A percentile compares a stretch with the other conserved stretches of the same genome.
Conservation (phyloP, 2,113 vertebrate species). For the Sander vitreus region DNA sequence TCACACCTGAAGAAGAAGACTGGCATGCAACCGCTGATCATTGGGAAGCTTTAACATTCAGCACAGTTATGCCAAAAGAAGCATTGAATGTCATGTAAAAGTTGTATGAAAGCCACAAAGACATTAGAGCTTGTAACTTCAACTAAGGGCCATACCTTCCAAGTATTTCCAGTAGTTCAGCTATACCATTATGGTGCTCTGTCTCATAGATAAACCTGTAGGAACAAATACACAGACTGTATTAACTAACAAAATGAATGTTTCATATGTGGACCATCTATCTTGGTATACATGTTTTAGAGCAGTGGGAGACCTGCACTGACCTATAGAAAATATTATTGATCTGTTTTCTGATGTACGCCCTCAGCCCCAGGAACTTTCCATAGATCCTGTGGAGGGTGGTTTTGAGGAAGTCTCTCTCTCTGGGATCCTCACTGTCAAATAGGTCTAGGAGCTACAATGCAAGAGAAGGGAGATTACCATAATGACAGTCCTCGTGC, state of each 20-base stretch:
- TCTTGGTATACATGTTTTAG: neutral
- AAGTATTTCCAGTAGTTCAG: constrained; percentile 98
- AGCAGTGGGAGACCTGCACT: constrained; percentile 48
- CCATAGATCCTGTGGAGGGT: constrained; percentile 99
- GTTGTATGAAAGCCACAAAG: neutral
- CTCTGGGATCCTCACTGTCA: constrained; percentile 98
- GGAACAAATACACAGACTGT: constrained; percentile 36
- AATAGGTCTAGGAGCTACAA: constrained; percentile 96
- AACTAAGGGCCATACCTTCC: constrained; percentile 87
- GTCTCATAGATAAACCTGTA: constrained; percentile 99
- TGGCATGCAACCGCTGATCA: neutral
- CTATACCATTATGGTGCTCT: constrained; percentile 98
- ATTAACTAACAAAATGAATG: neutral
- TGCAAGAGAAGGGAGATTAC: neutral
- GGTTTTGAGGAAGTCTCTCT: constrained; percentile 98
- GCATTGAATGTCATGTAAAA: neutral
- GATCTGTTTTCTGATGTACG: constrained; percentile 99
- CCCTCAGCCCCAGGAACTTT: constrained; percentile 96
- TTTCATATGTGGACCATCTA: neutral
- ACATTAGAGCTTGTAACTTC: neutral
- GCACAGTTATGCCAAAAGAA: neutral
- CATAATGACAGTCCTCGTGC: neutral
- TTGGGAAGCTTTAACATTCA: neutral
- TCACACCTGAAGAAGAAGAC: neutral
- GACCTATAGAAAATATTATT: constrained; percentile 99